These are phyloP conservation scores for Epinephelus lanceolatus DNA, from an alignment of 2,113 vertebrate species.

Conservation along the genomic window DNA sequence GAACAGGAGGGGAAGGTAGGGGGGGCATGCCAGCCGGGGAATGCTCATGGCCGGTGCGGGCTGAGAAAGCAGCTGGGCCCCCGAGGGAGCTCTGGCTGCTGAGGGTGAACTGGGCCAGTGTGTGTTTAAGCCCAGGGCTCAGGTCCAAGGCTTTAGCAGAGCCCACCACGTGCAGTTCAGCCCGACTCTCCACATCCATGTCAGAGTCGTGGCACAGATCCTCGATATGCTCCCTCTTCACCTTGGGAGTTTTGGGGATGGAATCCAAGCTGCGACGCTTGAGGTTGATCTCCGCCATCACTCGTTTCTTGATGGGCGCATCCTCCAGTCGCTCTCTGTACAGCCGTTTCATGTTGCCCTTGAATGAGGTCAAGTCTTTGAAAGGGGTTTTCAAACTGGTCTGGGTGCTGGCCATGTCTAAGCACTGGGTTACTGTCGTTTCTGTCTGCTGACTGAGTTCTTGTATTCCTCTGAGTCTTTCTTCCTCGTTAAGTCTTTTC, in stretches of 20 bases:
- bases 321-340: slow-evolving; percentile 88
- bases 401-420: slow-evolving; percentile 90
- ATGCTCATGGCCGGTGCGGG: slow-evolving; percentile 91
- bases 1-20: slow-evolving; percentile 91
- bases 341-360: slow-evolving; percentile 86
- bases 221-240: slow-evolving; percentile 92
- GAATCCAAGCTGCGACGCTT: slow-evolving; percentile 86
- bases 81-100: slow-evolving; percentile 98
- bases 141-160: slow-evolving; percentile 90
- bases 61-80: slow-evolving; percentile 96
- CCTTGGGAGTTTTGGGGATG: slow-evolving; percentile 86
- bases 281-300: slow-evolving; percentile 90
- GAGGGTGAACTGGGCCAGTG: slow-evolving; percentile 96
- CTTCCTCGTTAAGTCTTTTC: slow-evolving; percentile 53
- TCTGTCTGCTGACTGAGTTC: slow-evolving; percentile 46
- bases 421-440: slow-evolving; percentile 57
- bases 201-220: slow-evolving; percentile 84
- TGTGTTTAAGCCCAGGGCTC: slow-evolving; percentile 97
- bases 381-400: slow-evolving; percentile 87
- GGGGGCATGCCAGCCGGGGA: slow-evolving; percentile 89
- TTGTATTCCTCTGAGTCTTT: slow-evolving; percentile 52
- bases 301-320: slow-evolving; percentile 91
- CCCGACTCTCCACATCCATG: slow-evolving; percentile 74
- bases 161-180: slow-evolving; percentile 80
- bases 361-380: slow-evolving; percentile 85